Percentiles rank a stretch among this genome's conserved stretches.
Conservation (phyloP, 1,140 invertebrate genomes). For the Trachelipus rathkii region DNA sequence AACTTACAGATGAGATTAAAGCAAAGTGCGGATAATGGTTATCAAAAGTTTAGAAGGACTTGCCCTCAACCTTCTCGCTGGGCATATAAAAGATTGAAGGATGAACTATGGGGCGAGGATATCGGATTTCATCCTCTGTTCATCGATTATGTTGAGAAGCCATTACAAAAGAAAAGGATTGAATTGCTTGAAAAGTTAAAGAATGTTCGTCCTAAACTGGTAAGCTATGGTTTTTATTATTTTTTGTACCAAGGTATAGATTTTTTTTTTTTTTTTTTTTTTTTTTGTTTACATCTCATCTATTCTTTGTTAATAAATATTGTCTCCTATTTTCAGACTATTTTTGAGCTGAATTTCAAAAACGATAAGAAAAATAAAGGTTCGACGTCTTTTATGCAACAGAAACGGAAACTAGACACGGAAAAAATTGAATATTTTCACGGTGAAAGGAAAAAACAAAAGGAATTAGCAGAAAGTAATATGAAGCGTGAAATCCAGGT, state of each 20-base stretch:
- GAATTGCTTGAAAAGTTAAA: conserved; percentile 21
- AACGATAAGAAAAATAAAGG: not conserved
- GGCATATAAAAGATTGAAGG: conserved; percentile 14
- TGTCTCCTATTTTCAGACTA: not conserved
- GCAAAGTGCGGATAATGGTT: conserved; percentile 8
- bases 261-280: no score
- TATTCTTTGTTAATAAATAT: no score
- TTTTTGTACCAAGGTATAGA: no score
- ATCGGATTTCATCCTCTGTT: conserved; percentile 26
- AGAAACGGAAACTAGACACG: not conserved
- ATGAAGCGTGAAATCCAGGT: not conserved
- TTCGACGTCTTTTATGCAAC: not conserved
- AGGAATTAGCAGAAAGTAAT: not conserved
- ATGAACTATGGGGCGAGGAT: not conserved
- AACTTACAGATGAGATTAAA: not conserved
- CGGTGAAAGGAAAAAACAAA: not conserved
- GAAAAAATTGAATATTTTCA: conserved; percentile 3
- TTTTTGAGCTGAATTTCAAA: not conserved
- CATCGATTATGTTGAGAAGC: not conserved
- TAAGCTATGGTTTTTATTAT: not conserved
- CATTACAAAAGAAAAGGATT: conserved; percentile 7
- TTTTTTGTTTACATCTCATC: no score
- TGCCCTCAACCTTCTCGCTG: conserved; percentile 14
- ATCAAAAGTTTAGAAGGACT: conserved; percentile 18
- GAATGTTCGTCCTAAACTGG: conserved; percentile 21